Base-by-base conservation (phyloP, 2,113 vertebrate species). In the Chamaea fasciata region DNA sequence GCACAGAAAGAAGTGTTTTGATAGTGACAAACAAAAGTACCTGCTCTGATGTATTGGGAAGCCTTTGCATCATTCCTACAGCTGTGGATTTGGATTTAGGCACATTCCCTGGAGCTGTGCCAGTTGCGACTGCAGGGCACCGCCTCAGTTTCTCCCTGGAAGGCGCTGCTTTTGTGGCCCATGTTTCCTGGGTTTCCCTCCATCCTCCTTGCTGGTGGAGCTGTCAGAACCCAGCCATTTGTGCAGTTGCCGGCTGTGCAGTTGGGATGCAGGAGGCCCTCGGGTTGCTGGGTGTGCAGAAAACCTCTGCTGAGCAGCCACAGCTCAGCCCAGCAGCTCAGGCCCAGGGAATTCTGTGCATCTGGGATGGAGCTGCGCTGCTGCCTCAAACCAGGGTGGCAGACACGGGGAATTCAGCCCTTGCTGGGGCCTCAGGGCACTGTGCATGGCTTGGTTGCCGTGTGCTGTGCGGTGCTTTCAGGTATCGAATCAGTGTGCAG, bases 401-500 rank as follows among this genome's bases (percentile, higher is more conserved):
- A 89, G 73, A 9, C 30, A 4, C 0, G 4, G 80, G 60, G 46
- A 57, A 50, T 39, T 22, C 39, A 41, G 52, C 63, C 21, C 16
- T 33, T 59, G 47, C 41, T 27, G 75, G 35, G 82, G 91, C 94
- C 63, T 83, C 57, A 22, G 82, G 89, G 42, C 69, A 6, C 71
- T 20, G 55, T 6, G 39, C 70, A 4, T 0, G 20, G 50, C 15
- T 22, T 46, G 71, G 24, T 26, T 16, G 18, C 47, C 0, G 0
- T 35, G 60, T 30, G 42, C 47, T 35, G 11, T 59, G 56, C 15
- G 56, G 42, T 19, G 18, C 71, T 77, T 60, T 28, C 50, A 89
- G 67, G 11, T 33, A 41, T 5, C 7, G 9, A n/a, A 53, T 22
- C 44, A 16, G 20, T 8, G 52, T 59, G 63, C 87, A 81, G 69